A percentile compares a stretch with the other conserved stretches of the same genome.
phyloP scores from a whole-genome alignment of 2,113 vertebrate genomes.

The Otis tarda region DNA sequence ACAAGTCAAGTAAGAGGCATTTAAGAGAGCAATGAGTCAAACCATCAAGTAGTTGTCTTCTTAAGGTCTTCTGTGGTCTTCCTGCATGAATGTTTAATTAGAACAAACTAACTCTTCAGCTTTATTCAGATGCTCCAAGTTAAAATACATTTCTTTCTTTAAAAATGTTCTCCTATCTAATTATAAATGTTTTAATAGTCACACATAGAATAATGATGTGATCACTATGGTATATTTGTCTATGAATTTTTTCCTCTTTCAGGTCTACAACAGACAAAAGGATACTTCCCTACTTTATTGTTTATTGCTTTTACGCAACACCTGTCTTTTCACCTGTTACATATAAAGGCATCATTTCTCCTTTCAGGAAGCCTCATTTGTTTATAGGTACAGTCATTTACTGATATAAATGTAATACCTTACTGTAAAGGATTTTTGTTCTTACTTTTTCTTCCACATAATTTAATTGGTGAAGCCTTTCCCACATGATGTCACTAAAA shows the following conservation, averaged over 20 bases:
- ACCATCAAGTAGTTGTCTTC: neutral
- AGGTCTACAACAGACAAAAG: neutral
- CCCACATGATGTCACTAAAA: neutral
- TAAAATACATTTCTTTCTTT: slow-evolving; percentile 22
- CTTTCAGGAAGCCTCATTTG: neutral
- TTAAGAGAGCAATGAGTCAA: neutral
- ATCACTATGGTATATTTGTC: neutral
- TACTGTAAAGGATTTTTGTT: neutral
- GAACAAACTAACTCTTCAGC: slow-evolving; percentile 8
- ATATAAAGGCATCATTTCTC: neutral
- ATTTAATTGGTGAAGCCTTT: neutral
- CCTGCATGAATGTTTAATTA: neutral
- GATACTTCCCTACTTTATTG: neutral
- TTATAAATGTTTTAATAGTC: neutral
- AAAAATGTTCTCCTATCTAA: neutral
- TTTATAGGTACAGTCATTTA: neutral
- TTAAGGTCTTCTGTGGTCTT: neutral
- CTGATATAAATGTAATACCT: neutral
- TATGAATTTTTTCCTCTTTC: neutral
- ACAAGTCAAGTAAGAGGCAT: neutral
- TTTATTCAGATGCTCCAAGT: neutral
- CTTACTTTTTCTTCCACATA: neutral
- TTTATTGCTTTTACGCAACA: neutral
- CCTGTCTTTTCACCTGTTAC: neutral
- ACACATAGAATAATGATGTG: neutral